These are phyloP conservation scores for Ceyx melanurus DNA, from an alignment of 2,113 vertebrate species.

Conservation along the genomic window DNA sequence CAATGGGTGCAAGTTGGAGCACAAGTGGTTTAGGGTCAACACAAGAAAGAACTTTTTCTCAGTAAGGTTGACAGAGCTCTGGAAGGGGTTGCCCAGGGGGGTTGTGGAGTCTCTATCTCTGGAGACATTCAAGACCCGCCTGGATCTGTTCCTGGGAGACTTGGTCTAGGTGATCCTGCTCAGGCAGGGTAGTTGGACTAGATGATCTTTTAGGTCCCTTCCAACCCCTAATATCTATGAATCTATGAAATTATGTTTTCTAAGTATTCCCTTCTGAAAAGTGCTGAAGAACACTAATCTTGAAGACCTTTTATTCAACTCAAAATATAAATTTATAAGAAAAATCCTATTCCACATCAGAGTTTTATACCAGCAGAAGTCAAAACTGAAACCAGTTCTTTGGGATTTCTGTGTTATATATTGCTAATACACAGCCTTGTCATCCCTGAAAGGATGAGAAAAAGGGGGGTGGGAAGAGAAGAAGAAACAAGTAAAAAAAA, in stretches of 20 bases:
- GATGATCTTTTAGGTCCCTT: no score
- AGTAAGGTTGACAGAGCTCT: no score
- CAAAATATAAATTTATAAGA: not conserved
- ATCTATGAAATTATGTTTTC: not conserved
- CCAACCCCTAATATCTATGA: no score
- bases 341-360: not conserved
- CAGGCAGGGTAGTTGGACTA: no score
- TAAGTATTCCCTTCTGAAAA: not conserved
- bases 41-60: no score
- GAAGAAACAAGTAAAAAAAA: not conserved
- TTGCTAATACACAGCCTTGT: not conserved
- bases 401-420: accelerated
- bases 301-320: not conserved
- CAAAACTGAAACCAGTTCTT: not conserved
- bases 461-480: accelerated
- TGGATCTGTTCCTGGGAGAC: no score
- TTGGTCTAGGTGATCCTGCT: no score
- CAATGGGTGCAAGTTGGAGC: no score
- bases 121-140: no score
- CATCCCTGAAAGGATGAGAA: not conserved
- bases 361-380: not conserved
- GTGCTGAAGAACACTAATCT: not conserved
- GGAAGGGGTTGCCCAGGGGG: no score
- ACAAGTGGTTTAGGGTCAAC: no score
- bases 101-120: no score